phyloP scores from a whole-genome alignment of 2,888 invertebrate species.

The Lydus trimaculatus region DNA sequence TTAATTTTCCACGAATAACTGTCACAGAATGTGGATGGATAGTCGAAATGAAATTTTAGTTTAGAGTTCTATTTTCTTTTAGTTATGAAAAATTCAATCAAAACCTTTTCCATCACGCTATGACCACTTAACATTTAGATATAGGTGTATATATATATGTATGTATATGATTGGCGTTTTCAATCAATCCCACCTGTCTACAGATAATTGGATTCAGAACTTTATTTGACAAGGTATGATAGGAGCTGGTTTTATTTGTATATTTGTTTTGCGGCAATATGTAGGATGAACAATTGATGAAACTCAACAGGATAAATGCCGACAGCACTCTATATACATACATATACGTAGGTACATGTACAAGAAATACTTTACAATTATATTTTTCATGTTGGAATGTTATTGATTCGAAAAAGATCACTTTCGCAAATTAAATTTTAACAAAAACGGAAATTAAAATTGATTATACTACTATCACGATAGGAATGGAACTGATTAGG shows the following conservation, averaged over 20 bases:
- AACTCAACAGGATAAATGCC: background rate
- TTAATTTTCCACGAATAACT: background rate
- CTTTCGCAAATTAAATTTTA: background rate
- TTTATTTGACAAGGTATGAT: slow-evolving; percentile 34
- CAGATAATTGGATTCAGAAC: slow-evolving; percentile 31
- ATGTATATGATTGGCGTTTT: slow-evolving; percentile 28
- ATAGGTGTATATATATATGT: background rate
- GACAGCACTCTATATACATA: too few species aligned
- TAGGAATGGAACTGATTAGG: background rate
- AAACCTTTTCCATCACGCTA: background rate
- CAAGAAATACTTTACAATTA: too few species aligned
- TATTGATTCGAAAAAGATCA: background rate
- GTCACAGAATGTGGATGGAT: background rate
- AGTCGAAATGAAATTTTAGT: background rate
- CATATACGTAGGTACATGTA: too few species aligned
- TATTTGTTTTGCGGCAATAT: slow-evolving; percentile 13
- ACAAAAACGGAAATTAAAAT: background rate
- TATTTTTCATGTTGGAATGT: background rate
- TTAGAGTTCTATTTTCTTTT: background rate
- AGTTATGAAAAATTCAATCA: slow-evolving; percentile 13
- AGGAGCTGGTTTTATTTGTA: slow-evolving; percentile 15
- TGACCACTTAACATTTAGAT: slow-evolving; percentile 19
- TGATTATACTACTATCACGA: background rate
- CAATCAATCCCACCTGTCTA: slow-evolving; percentile 29
- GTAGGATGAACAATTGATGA: slow-evolving; percentile 1